A percentile compares a stretch with the other conserved stretches of the same genome.
These are phyloP conservation scores for Hymenopus coronatus DNA, from an alignment of 2,888 invertebrate species.

Conservation along the genomic window DNA sequence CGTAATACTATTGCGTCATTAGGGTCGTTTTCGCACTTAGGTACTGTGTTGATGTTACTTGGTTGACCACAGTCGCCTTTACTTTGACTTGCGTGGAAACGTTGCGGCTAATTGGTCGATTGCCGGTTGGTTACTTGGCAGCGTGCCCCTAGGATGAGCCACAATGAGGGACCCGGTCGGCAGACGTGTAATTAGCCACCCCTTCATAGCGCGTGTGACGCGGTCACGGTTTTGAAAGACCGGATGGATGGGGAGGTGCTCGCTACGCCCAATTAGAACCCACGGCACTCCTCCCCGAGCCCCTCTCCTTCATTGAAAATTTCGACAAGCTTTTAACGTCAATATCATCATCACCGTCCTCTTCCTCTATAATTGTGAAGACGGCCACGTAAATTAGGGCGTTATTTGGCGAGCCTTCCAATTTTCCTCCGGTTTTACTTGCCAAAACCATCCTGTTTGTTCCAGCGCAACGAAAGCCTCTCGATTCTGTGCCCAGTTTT, in stretches of 20 bases:
- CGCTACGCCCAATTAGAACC: neutral
- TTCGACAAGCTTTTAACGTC: constrained; percentile 10
- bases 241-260: neutral
- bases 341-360: constrained; percentile 5
- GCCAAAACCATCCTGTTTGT: neutral
- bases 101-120: constrained; percentile 19
- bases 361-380: neutral
- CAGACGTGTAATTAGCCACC: constrained; percentile 6
- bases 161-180: neutral
- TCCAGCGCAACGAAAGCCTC: neutral
- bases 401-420: neutral
- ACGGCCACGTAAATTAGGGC: neutral
- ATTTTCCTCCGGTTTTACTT: neutral
- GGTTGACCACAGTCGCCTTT: neutral
- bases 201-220: neutral
- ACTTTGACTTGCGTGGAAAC: neutral
- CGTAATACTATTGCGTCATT: neutral
- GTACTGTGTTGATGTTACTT: neutral
- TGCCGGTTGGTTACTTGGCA: constrained; percentile 20
- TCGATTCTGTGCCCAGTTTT: neutral
- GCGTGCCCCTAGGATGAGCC: constrained; percentile 10
- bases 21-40: neutral
- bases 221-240: neutral
- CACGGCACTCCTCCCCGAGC: neutral
- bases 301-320: neutral